Base-by-base conservation (phyloP, 2,113 vertebrate genomes). In the Edolisoma coerulescens region DNA sequence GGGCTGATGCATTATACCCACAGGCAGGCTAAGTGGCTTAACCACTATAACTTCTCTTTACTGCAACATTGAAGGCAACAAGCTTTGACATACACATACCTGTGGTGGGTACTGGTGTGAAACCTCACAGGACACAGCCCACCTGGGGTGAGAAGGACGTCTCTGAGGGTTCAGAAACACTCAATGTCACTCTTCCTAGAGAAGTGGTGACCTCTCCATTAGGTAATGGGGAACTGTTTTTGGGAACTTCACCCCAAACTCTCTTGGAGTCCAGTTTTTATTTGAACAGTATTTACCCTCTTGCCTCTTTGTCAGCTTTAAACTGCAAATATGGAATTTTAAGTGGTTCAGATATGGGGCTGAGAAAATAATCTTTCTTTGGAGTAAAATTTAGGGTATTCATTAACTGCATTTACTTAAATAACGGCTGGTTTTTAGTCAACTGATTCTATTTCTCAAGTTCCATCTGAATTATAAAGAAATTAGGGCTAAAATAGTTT, bases 121-220 rank as follows among this genome's bases (percentile, higher is more conserved):
- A 75, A 69, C 35, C 21, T 35, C 42, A 57, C 13, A 67, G 4
- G 16, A 47, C 24, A 44, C 54, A 61, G 21, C 33, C 37, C 0
- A 0, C 6, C 10, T 47, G 6, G 35, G 41, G 7, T 1, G 0
- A 60, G 41, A n/a, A 92, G 32, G 27, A 47, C 53, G n/a, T 28
- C 35, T 28, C 17, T 59, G 63, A 28, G 13, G 5, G 16, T 56
- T 83, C 71, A 35, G 53, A 87, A 93, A 33, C 2, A 9, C 16
- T 52, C 10, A 16, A 0, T 32, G 41, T 53, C 64, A 26, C 53
- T 69, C 11, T 64, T 68, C 49, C 45, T 35, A 12, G 24, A n/a
- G 16, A 73, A 69, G 7, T 23, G 4, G 10, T 28, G 41, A 41
- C 24, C 33, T 28, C 21, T 24, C 45, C 4, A 1, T 68, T 32